A percentile compares a stretch with the other conserved stretches of the same genome.
Conservation (phyloP, 2,888 invertebrate genomes). For the Andrena marginata region DNA sequence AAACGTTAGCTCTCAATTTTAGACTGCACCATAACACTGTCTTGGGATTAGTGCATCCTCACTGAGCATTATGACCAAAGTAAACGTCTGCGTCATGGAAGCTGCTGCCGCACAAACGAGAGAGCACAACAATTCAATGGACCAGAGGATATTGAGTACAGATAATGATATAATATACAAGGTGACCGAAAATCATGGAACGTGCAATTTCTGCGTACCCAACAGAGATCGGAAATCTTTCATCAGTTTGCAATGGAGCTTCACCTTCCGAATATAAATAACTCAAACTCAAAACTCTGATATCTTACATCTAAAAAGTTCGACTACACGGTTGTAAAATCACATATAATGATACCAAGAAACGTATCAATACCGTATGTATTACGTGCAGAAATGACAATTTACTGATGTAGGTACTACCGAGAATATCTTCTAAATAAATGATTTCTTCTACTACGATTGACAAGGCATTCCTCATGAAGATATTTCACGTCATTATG, state of each 20-base stretch:
- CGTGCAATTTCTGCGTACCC: background rate
- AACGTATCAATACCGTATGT: no score
- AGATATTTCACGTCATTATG: no score
- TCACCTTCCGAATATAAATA: background rate
- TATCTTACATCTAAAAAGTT: no score
- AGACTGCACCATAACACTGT: slow-evolving; percentile 4
- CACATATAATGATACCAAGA: no score
- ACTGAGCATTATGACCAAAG: background rate
- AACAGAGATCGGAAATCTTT: background rate
- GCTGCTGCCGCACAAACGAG: slow-evolving; percentile 42
- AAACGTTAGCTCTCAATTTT: background rate
- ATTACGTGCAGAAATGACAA: no score
- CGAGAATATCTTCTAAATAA: no score
- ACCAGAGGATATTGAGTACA: slow-evolving; percentile 39
- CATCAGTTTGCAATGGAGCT: background rate
- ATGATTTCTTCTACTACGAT: no score
- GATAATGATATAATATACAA: slow-evolving; percentile 12
- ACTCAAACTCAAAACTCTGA: no score
- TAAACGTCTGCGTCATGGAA: slow-evolving; percentile 30
- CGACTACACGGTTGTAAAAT: no score
- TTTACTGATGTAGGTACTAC: no score
- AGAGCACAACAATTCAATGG: slow-evolving; percentile 13
- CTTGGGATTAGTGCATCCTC: background rate
- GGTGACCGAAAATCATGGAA: background rate
- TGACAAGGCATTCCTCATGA: no score